Conservation (phyloP, 1,140 invertebrate genomes). For the Spodoptera frugiperda region DNA sequence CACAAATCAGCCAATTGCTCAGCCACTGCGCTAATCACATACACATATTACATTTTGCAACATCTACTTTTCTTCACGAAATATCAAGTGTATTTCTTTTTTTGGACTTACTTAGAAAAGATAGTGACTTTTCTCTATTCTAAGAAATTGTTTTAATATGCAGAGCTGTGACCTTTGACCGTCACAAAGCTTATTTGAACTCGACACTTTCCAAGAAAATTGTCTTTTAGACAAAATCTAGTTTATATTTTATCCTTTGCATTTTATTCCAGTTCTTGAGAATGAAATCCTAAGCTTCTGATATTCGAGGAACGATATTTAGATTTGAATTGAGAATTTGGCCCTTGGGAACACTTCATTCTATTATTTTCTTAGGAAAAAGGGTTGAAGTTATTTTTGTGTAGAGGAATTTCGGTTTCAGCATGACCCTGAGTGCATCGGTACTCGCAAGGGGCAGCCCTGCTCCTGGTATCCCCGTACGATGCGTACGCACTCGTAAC, state of each 20-base stretch:
- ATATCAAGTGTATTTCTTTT: too few species aligned
- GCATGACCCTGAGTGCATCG: background rate
- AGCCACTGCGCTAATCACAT: too few species aligned
- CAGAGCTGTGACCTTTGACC: background rate
- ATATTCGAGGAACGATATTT: background rate
- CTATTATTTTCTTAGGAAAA: background rate
- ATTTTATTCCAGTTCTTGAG: background rate
- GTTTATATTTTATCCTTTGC: conserved; percentile 6
- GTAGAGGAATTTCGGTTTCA: background rate
- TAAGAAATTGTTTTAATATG: background rate
- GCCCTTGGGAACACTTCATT: background rate
- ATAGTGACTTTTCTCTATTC: background rate
- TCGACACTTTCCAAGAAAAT: background rate
- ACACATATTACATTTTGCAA: too few species aligned
- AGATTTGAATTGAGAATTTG: conserved; percentile 9
- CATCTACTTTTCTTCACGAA: too few species aligned
- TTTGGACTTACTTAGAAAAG: background rate
- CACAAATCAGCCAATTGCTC: too few species aligned
- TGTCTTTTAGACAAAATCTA: background rate
- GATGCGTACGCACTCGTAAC: conserved; percentile 59
- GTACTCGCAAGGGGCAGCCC: conserved; percentile 17
- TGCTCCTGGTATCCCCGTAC: conserved; percentile 56
- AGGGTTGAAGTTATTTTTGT: background rate
- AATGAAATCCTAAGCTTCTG: background rate
- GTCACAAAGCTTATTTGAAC: background rate